Percentiles rank a stretch among this genome's conserved stretches.
These are phyloP conservation scores for Centropyge bicolor DNA, from an alignment of 2,797 vertebrate genomes.

Conservation along the genomic window DNA sequence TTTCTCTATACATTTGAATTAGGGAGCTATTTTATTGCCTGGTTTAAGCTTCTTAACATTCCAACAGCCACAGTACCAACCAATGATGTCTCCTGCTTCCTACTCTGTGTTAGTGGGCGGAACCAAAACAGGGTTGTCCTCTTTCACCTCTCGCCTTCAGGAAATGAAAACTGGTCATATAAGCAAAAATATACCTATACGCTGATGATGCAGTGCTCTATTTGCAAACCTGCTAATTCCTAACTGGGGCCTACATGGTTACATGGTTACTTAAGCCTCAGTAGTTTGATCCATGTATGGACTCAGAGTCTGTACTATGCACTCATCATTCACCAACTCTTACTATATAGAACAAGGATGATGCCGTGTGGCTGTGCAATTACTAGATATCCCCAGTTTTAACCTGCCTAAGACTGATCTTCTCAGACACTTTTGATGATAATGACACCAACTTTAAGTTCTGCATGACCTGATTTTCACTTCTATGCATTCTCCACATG, in stretches of 20 bases:
- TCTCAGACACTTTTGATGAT: not conserved
- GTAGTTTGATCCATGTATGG: not conserved
- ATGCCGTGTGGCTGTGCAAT: not conserved
- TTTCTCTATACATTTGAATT: constrained; percentile 19
- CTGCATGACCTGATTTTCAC: not conserved
- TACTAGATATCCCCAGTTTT: not conserved
- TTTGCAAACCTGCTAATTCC: not conserved
- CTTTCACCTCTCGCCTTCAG: constrained; percentile 1
- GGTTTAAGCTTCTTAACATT: constrained; percentile 69
- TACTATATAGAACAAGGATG: no score
- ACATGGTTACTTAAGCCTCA: not conserved
- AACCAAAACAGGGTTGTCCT: constrained; percentile 6
- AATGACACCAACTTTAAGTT: not conserved
- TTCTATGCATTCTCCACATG: not conserved
- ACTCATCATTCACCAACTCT: not conserved
- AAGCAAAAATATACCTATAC: constrained; percentile 11
- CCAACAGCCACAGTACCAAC: constrained; percentile 43
- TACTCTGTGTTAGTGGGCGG: constrained; percentile 25
- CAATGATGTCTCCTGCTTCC: constrained; percentile 52
- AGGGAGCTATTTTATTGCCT: constrained; percentile 23
- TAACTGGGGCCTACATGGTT: not conserved
- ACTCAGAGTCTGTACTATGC: not conserved
- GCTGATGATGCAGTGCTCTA: constrained; percentile 15
- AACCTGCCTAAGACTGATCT: not conserved
- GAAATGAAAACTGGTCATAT: not conserved